phyloP scores from a whole-genome alignment of 2,797 vertebrate species.

The Salarias fasciatus region DNA sequence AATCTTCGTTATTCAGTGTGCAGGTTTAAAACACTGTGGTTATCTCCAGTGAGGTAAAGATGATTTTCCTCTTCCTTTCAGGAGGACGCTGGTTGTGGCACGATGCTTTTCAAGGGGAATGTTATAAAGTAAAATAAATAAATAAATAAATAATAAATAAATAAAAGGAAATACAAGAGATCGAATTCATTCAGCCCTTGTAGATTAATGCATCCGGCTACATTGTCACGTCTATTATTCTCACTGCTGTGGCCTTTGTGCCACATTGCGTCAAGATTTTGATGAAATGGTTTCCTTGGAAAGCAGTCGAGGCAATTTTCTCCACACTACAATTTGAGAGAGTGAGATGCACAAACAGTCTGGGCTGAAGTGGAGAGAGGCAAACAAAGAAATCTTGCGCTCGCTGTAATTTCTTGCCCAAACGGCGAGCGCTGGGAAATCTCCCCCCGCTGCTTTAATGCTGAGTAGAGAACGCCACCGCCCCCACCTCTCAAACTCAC shows the following conservation, averaged over 20 bases:
- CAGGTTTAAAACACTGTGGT: too few species aligned
- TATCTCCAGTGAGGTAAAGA: too few species aligned
- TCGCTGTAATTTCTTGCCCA: too few species aligned
- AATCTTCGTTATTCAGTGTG: too few species aligned
- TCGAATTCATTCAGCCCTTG: not conserved
- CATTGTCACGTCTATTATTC: slow-evolving; percentile 1
- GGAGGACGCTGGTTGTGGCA: not conserved
- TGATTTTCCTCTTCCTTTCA: too few species aligned
- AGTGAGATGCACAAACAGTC: slow-evolving; percentile 31
- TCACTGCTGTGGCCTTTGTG: slow-evolving; percentile 17
- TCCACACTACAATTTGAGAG: slow-evolving; percentile 27
- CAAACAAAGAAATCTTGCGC: slow-evolving; percentile 11
- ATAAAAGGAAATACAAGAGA: too few species aligned
- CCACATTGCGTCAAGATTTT: slow-evolving; percentile 44
- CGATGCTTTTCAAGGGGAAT: slow-evolving; percentile 3
- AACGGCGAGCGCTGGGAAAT: too few species aligned
- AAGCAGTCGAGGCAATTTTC: slow-evolving; percentile 52
- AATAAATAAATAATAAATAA: too few species aligned
- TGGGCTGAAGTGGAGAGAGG: slow-evolving; percentile 34
- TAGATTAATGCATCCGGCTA: not conserved
- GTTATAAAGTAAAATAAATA: not conserved
- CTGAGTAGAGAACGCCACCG: too few species aligned
- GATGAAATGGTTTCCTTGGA: slow-evolving; percentile 48
- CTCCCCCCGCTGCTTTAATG: too few species aligned
- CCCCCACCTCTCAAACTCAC: not conserved